Conservation (phyloP, 2,888 invertebrate species). For the Pachliopta kotzebuea region DNA sequence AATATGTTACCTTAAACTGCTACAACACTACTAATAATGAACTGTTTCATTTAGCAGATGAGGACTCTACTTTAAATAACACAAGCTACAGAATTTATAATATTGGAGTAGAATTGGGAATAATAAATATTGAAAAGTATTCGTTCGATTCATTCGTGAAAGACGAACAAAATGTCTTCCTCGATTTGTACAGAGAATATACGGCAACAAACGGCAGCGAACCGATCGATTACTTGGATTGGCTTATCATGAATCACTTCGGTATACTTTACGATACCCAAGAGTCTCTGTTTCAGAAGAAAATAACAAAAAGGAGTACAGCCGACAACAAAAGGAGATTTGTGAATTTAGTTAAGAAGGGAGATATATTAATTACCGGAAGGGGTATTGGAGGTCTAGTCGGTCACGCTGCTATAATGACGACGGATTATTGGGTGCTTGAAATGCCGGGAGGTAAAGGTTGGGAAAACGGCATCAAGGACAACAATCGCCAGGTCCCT, state of each 20-base stretch:
- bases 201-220: conserved; percentile 42
- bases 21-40: no score
- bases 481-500: conserved; percentile 50
- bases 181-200: conserved; percentile 48
- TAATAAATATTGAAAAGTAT: conserved; percentile 62
- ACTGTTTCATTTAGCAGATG: conserved; percentile 42
- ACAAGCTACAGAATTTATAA: conserved; percentile 44
- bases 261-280: conserved; percentile 54
- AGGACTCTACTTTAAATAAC: conserved; percentile 39
- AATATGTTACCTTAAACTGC: no score
- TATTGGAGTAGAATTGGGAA: conserved; percentile 51
- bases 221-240: conserved; percentile 55
- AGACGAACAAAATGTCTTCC: conserved; percentile 54
- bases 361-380: conserved; percentile 51
- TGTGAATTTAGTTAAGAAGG: conserved; percentile 50
- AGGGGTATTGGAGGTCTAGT: conserved; percentile 47
- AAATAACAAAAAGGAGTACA: conserved; percentile 51
- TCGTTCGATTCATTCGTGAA: conserved; percentile 48
- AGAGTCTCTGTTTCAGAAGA: conserved; percentile 51
- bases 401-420: conserved; percentile 58
- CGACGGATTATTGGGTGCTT: conserved; percentile 50
- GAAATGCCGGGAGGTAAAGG: conserved; percentile 54
- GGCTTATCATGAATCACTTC: conserved; percentile 61
- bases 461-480: conserved; percentile 43
- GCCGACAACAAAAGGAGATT: conserved; percentile 51